phyloP scores from a whole-genome alignment of 1,140 invertebrate genomes.

The Carcinoscorpius rotundicauda region DNA sequence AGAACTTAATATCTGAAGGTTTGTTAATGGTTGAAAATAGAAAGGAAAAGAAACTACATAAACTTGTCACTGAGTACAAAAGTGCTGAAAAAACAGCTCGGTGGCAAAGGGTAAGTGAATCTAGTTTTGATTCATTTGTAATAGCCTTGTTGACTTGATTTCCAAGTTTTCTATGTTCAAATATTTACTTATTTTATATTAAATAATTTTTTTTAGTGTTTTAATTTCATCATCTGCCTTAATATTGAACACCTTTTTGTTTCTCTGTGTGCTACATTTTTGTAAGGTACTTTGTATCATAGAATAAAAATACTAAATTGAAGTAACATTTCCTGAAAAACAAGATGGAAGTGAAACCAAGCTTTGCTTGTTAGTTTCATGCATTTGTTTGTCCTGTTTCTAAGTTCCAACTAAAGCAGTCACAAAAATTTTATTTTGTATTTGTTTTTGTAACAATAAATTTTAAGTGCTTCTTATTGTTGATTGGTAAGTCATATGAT shows the following conservation, averaged over 20 bases:
- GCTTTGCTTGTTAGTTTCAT: no score
- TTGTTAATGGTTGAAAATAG: conserved; percentile 64
- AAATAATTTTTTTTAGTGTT: not conserved
- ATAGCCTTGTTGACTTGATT: not conserved
- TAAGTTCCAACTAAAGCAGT: no score
- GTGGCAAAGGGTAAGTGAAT: conserved; percentile 45
- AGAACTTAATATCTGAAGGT: conserved; percentile 72
- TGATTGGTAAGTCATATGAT: no score
- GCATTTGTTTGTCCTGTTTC: no score
- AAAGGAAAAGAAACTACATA: conserved; percentile 63
- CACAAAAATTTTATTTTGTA: no score
- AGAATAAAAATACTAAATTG: not conserved
- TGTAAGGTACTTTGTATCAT: not conserved
- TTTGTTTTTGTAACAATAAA: no score
- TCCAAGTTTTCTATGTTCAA: conserved; percentile 2
- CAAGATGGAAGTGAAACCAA: no score
- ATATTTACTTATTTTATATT: conserved; percentile 17
- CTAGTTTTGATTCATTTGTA: conserved; percentile 6
- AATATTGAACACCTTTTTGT: not conserved
- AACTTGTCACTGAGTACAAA: conserved; percentile 66
- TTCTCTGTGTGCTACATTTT: not conserved
- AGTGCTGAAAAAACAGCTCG: conserved; percentile 74
- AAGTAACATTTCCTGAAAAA: no score
- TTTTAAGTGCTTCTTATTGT: no score
- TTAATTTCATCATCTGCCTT: not conserved